Conservation (phyloP, 2,888 invertebrate species). For the Ernsta delagoae region DNA sequence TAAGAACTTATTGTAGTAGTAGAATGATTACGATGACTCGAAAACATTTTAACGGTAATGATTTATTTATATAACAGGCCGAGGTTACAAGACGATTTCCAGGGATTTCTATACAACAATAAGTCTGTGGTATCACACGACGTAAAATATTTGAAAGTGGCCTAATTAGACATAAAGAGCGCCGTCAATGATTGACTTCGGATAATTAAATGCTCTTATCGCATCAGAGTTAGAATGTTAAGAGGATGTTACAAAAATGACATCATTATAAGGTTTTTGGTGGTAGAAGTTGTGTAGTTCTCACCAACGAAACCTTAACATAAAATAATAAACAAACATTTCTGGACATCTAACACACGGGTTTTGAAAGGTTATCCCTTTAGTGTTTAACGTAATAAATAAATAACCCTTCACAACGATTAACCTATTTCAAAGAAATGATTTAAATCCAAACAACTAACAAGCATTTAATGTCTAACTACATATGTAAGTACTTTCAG, state of each 20-base stretch:
- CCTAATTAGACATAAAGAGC: conserved; percentile 29
- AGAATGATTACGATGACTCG: too few relatives aligned
- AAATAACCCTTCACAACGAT: too few relatives aligned
- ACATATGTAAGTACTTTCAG: background rate
- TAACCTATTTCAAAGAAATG: background rate
- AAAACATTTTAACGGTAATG: too few relatives aligned
- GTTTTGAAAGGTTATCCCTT: too few relatives aligned
- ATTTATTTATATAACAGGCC: too few relatives aligned
- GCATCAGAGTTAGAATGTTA: background rate
- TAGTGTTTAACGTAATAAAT: too few relatives aligned
- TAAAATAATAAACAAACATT: too few relatives aligned
- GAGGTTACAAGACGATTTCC: too few relatives aligned
- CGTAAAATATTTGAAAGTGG: conserved; percentile 20
- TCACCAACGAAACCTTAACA: too few relatives aligned
- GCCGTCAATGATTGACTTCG: conserved; percentile 26
- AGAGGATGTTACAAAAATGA: background rate
- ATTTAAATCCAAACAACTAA: background rate
- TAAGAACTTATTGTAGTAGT: too few relatives aligned
- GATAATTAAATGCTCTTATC: conserved; percentile 23
- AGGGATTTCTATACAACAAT: background rate
- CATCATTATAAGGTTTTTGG: background rate
- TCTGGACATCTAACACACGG: too few relatives aligned
- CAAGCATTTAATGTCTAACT: background rate
- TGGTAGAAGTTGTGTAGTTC: too few relatives aligned
- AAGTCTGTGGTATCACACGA: conserved; percentile 8